Base-by-base conservation (phyloP, 2,797 vertebrate genomes). In the Apodemus agrarius region DNA sequence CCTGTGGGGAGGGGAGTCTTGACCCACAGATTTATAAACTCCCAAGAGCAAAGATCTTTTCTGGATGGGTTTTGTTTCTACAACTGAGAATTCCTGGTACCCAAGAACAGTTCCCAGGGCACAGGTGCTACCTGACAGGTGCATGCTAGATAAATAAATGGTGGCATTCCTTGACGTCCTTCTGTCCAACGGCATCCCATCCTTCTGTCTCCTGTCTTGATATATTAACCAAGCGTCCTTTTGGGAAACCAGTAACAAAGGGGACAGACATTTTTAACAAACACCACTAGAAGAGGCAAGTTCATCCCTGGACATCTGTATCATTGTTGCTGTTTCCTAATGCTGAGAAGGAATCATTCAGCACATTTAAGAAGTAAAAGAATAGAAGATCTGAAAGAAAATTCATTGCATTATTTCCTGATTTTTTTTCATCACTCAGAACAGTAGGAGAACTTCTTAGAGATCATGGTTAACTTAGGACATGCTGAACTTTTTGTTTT, bases 351-450 rank as follows among this genome's bases (percentile, higher is more conserved):
- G 78, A 24, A 89, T 52, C 46, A 65, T 65, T 90, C 14, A 65
- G 52, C 46, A 74, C 89, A 87, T 29, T 84, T 24, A 57, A 61
- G 85, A 94, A 2, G 69, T 69, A 85, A 76, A 22, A 78, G 54
- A n/a, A 87, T n/a, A 40, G 78, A 75, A 2, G 37, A 52, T 24
- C 65, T 22, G 16, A 83, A 95, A 63, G 90, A 92, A 89, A 89
- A 92, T 59, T 85, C 54, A 83, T 8, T 7, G 69, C 52, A 80
- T 26, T 72, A 19, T 61, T 85, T 90, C 46, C 81, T 88, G 65
- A 74, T 93, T 93, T 91, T 91, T 94, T 93, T 54, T 78, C 22
- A 93, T 83, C 79, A 92, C 34, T 95, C 69, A 92, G 72, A 94
- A 86, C 34, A 85, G 2, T 4, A 16, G 10, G 26, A 79, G 21